Evolutionary conservation across 2,888 invertebrate species (phyloP), one percentile per base, ranked within the genome.

Genomic region (Sericinus montela): DNA sequence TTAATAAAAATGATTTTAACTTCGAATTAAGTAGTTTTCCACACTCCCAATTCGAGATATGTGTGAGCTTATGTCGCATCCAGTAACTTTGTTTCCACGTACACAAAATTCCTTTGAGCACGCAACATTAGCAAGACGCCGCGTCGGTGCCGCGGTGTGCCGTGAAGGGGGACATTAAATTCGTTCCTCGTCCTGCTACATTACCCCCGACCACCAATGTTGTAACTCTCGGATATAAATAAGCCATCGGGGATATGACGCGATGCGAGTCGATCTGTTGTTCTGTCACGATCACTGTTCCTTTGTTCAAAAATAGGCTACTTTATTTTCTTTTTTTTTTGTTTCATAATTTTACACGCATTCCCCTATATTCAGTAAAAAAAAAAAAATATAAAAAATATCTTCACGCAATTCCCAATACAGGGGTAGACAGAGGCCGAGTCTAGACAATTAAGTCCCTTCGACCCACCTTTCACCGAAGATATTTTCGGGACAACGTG

Each of bases 121-220:
- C 72, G 76, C 72, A 63, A 75, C 78, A 78, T 79, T 77, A 76
- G 62, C 53, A 63, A 58, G 63, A 67, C 62, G 66, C 55, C 60
- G 60, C 67, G 59, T 62, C 63, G 58, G 50, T 60, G 56, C 57
- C 55, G 53, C 11, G 32, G 9, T 55, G 34, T 46, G 43, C 45
- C 45, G 55, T 48, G 47, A 47, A 57, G 63, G 69, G 68, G 56
- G 65, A 65, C 66, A 62, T 69, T 70, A 69, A 69, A 67, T 71
- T 70, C 66, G 63, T 62, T 67, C 60, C 62, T 65, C 65, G 74
- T 69, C 64, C 59, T 67, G 74, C 69, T 66, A 72, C 79, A 77
- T 80, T 80, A 72, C 65, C 59, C 59, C 44, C 48, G 54, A 51
- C 58, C 56, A 56, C 56, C 54, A 40, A 43, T 53, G 52, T 49